Evolutionary conservation across 2,113 vertebrate species (phyloP).

Genomic region (Garra rufa): DNA sequence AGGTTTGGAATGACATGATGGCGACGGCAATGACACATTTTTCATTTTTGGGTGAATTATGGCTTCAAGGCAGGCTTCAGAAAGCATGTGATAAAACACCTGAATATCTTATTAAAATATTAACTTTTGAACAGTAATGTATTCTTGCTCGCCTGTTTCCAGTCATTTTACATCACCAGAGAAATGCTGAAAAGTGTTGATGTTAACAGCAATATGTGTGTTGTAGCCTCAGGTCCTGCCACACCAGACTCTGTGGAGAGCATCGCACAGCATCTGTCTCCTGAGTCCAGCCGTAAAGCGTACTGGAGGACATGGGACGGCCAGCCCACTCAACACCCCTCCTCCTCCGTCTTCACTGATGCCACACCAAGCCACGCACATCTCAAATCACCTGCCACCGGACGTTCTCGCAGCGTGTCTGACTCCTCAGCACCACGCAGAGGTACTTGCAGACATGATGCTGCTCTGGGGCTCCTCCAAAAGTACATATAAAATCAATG

Average conservation of each 20-base stretch:
- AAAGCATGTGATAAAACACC: background rate
- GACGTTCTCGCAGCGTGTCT: constrained; percentile 90
- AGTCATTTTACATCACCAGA: background rate
- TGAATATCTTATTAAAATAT: background rate
- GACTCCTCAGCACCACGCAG: constrained; percentile 92
- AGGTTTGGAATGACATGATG: background rate
- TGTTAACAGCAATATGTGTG: background rate
- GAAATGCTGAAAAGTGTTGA: background rate
- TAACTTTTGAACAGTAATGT: background rate
- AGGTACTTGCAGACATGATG: constrained; percentile 73
- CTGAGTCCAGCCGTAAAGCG: constrained; percentile 91
- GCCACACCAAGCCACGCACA: constrained; percentile 81
- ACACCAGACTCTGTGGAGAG: constrained; percentile 95
- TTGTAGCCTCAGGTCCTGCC: constrained; percentile 88
- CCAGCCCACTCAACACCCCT: constrained; percentile 83
- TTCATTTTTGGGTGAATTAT: background rate
- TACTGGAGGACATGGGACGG: constrained; percentile 94
- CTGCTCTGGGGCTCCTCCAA: background rate
- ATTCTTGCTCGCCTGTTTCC: background rate
- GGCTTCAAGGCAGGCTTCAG: background rate
- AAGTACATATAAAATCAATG: background rate
- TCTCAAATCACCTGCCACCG: constrained; percentile 89
- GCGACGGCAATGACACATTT: background rate
- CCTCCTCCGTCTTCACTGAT: constrained; percentile 90
- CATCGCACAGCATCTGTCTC: constrained; percentile 90